Evolutionary conservation across 2,888 invertebrate species (phyloP).

Genomic region (Protophormia terraenovae): DNA sequence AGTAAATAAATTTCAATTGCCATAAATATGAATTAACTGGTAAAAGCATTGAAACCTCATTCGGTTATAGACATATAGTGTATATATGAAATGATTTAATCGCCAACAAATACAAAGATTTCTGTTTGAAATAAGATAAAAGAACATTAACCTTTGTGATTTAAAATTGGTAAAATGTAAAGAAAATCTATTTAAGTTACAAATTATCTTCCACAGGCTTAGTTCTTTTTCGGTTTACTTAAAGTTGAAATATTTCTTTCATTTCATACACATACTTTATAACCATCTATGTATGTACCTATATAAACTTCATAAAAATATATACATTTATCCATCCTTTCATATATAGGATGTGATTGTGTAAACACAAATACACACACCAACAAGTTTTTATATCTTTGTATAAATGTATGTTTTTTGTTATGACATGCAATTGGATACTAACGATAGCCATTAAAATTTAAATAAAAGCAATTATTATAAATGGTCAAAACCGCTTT

Average conservation of each 20-base stretch:
- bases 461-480: constrained; percentile 80
- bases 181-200: too few relatives aligned
- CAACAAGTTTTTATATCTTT: neutral
- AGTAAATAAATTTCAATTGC: constrained; percentile 58
- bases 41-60: constrained; percentile 61
- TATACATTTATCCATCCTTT: neutral
- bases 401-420: constrained; percentile 20
- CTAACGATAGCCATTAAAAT: constrained; percentile 78
- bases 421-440: constrained; percentile 66
- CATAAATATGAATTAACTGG: constrained; percentile 59
- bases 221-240: too few relatives aligned
- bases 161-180: too few relatives aligned
- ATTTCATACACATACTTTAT: too few relatives aligned
- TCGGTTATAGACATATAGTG: neutral
- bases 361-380: neutral
- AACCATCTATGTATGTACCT: too few relatives aligned
- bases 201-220: too few relatives aligned
- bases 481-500: constrained; percentile 78
- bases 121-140: too few relatives aligned
- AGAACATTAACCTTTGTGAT: too few relatives aligned
- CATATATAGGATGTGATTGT: neutral
- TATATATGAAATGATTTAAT: too few relatives aligned
- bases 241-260: too few relatives aligned
- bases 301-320: neutral
- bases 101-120: too few relatives aligned